Evolutionary conservation across 2,797 vertebrate genomes (phyloP).

Genomic region (Microctenopoma stevenorrisi): DNA sequence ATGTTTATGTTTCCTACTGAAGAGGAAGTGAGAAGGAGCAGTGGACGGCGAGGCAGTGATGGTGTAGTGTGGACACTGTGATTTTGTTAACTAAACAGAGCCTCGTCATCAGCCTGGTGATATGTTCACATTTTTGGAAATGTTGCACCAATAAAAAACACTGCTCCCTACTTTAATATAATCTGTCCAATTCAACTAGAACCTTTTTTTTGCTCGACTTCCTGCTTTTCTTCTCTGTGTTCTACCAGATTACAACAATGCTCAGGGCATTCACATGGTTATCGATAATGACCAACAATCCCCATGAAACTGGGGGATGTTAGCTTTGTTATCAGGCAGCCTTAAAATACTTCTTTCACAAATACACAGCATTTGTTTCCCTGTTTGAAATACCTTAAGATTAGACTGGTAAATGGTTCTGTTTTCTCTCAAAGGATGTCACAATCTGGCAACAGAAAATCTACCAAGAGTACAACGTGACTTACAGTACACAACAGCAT

Average conservation of each 20-base stretch:
- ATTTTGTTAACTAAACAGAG: conserved; percentile 17
- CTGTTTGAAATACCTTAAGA: background rate
- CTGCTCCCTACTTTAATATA: conserved; percentile 3
- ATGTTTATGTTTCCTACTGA: conserved; percentile 56
- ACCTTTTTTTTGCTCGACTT: conserved; percentile 3
- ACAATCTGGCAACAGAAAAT: conserved; percentile 15
- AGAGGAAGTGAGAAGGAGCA: conserved; percentile 31
- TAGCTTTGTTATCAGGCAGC: conserved; percentile 7
- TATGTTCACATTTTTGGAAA: conserved; percentile 1
- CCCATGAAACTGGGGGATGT: background rate
- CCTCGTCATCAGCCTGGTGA: conserved; percentile 13
- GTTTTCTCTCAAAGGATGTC: conserved; percentile 4
- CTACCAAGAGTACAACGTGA: background rate
- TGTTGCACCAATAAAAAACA: background rate
- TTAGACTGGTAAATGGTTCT: background rate
- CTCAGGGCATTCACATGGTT: background rate
- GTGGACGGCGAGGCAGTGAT: conserved; percentile 37
- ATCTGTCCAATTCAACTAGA: background rate
- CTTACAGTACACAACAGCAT: background rate
- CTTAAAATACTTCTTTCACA: background rate
- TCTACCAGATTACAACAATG: background rate
- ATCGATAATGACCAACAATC: conserved; percentile 3
- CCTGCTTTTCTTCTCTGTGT: background rate
- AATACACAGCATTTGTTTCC: background rate
- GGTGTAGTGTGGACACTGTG: conserved; percentile 17